A percentile compares a stretch with the other conserved stretches of the same genome.
Conservation (phyloP, 2,888 invertebrate genomes). For the Limnephilus lunatus region DNA sequence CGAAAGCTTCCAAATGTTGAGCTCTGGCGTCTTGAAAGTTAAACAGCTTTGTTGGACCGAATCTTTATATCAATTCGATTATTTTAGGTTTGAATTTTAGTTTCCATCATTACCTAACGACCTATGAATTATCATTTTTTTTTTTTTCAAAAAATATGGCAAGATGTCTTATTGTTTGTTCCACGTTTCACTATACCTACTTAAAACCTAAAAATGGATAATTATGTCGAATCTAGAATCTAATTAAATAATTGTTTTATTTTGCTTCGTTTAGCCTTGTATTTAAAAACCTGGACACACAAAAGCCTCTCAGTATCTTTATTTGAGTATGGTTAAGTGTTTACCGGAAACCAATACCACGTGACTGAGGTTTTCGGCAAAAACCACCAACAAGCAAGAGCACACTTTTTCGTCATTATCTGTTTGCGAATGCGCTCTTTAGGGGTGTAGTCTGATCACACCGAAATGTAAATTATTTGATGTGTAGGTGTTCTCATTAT, state of each 20-base stretch:
- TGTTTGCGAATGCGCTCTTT: neutral
- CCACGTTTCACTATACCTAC: no score
- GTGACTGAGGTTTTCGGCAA: neutral
- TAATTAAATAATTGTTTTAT: neutral
- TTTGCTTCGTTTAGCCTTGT: neutral
- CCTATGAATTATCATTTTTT: no score
- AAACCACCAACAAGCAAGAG: neutral
- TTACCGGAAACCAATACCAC: neutral
- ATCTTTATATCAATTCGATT: no score
- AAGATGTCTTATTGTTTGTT: no score
- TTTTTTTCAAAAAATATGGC: no score
- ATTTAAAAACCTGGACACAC: neutral
- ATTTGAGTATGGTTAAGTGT: neutral
- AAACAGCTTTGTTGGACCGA: no score
- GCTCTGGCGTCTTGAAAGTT: no score
- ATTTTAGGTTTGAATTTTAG: no score
- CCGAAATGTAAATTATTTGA: neutral
- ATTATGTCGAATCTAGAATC: no score
- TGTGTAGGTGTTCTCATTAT: neutral
- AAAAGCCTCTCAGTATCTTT: neutral
- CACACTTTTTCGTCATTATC: neutral
- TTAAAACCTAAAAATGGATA: no score
- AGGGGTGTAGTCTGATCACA: neutral
- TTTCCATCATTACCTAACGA: no score
- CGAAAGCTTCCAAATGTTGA: no score